phyloP scores from a whole-genome alignment of 2,113 vertebrate genomes.

The Sturnus vulgaris region DNA sequence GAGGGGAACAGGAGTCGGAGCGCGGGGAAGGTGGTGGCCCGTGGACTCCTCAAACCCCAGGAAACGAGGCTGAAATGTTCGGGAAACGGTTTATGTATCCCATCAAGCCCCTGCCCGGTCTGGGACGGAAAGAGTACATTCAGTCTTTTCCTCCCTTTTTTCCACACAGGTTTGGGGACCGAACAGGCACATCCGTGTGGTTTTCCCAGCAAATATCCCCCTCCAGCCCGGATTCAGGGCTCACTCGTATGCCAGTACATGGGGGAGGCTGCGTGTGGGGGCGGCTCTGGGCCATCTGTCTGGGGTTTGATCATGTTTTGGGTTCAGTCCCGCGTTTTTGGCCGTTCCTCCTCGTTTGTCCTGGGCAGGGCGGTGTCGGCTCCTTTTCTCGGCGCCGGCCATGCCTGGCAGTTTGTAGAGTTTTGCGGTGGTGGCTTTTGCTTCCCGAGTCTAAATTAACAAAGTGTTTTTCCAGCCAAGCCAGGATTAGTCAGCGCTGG shows the following conservation, averaged over 20 bases:
- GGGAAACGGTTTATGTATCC: neutral
- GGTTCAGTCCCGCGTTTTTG: neutral
- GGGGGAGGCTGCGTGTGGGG: neutral
- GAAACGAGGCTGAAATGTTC: neutral
- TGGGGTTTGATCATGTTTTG: neutral
- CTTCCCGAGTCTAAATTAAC: neutral
- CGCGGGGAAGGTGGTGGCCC: neutral
- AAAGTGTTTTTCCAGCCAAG: neutral
- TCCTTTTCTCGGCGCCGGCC: neutral
- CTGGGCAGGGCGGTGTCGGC: neutral
- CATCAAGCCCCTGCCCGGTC: neutral
- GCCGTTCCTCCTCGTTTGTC: neutral
- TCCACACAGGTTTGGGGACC: neutral
- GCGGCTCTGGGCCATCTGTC: neutral
- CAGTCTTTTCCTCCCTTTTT: neutral
- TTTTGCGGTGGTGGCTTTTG: neutral
- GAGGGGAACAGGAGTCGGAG: neutral
- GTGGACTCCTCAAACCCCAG: accelerated
- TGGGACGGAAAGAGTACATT: neutral
- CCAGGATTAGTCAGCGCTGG: neutral
- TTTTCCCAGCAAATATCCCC: neutral
- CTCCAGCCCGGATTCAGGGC: neutral
- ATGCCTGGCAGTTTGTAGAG: neutral
- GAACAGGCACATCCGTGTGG: accelerated
- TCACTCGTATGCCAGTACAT: neutral